phyloP scores from a whole-genome alignment of 1,140 invertebrate genomes.

The Aphaenogaster ashmeadi region DNA sequence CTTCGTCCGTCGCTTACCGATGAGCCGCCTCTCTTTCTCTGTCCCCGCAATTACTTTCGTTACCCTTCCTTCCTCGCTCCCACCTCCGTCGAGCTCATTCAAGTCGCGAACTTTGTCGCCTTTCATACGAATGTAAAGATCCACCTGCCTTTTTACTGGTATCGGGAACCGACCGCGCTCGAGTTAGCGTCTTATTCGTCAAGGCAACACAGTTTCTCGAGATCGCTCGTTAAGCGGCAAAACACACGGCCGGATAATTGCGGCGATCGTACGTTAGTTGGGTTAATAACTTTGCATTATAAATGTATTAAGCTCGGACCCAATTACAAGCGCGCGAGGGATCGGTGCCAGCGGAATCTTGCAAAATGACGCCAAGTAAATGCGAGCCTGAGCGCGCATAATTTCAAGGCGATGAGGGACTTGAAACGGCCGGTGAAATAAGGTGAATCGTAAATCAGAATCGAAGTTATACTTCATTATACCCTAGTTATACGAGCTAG shows the following conservation, averaged over 20 bases:
- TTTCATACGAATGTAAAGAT: slow-evolving; percentile 36
- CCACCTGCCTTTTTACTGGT: slow-evolving; percentile 45
- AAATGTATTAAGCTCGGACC: slow-evolving; percentile 79
- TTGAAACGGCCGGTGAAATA: not conserved
- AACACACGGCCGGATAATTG: slow-evolving; percentile 76
- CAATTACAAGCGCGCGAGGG: slow-evolving; percentile 73
- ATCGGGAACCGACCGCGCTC: slow-evolving; percentile 30
- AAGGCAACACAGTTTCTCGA: slow-evolving; percentile 64
- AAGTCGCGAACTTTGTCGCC: slow-evolving; percentile 31
- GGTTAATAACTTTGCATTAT: slow-evolving; percentile 79
- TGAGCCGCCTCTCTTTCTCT: slow-evolving; percentile 63
- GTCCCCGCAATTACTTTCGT: not conserved
- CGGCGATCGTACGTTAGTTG: slow-evolving; percentile 76
- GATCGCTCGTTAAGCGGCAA: slow-evolving; percentile 78
- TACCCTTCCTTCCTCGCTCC: not conserved
- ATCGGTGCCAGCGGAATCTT: slow-evolving; percentile 54
- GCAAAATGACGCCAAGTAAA: slow-evolving; percentile 55
- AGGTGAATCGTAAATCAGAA: slow-evolving; percentile 50
- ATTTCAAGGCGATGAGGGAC: slow-evolving; percentile 68
- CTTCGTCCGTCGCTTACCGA: slow-evolving; percentile 75
- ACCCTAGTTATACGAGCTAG: not conserved
- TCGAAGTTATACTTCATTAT: slow-evolving; percentile 52
- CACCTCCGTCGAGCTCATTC: not conserved
- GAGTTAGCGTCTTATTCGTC: slow-evolving; percentile 47
- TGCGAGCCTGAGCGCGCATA: slow-evolving; percentile 53